Evolutionary conservation across 2,888 invertebrate genomes (phyloP), one percentile per base, ranked within the genome.

Genomic region (Dendrolimus houi): DNA sequence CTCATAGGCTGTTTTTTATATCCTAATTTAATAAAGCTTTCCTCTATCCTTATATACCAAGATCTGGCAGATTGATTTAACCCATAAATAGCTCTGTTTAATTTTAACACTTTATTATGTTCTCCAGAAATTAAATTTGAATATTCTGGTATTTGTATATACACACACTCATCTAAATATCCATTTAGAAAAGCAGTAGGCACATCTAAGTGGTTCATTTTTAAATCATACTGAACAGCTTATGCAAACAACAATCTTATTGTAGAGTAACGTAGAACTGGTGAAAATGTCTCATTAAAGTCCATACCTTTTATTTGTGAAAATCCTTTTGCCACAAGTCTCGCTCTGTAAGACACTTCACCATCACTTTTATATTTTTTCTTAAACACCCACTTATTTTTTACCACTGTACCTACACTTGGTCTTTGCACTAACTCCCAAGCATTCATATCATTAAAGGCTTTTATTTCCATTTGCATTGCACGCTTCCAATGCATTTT

Each of bases 301-400:
- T 17, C 17, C 17, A 61, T 59, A 13, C 64, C 63, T 41, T 47
- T 42, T 13, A 40, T 58, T 54, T 60, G 60, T 8, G 56, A 56
- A 47, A 53, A 60, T 13, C 60, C 58, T 58, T 66, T 66, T 0
- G 64, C 62, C 1, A 64, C 63, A 12, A 64, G 54, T 10, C 62
- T 17, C 17, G 17, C 17, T 17, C 17, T 17, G 42, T 64, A 65
- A n/a, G 61, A 17, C 52, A 64, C 60, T 13, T 47, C 63, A 55
- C 59, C 55, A 57, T 61, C 55, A 58, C 59, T 60, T 17, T 65
- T 57, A 41, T n/a, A 14, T 55, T 64, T 67, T 57, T 61, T 63
- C 47, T 62, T 60, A 52, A 59, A 62, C 41, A 64, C 66, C 63
- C 66, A 67, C 57, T 62, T 66, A 55, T 60, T 59, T 59, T 65